Conservation (phyloP, 2,113 vertebrate genomes). For the Lichenostomus cassidix region DNA sequence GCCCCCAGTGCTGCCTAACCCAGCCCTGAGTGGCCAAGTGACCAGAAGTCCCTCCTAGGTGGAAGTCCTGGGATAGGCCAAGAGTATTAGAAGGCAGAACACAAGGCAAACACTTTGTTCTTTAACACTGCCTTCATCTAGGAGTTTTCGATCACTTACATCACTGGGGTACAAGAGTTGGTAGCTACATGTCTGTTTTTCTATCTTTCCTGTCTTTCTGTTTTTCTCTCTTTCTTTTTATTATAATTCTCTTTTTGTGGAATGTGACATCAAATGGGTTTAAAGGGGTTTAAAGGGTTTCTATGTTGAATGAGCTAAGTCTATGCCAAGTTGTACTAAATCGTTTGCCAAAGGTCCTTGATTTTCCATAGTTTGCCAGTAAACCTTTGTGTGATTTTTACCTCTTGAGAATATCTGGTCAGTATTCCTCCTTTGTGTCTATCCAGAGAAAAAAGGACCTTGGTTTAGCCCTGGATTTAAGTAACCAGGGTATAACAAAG, state of each 20-base stretch:
- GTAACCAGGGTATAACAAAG: rapidly evolving
- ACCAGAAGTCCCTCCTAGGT: neutral
- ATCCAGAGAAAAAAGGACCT: neutral
- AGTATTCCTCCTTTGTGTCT: neutral
- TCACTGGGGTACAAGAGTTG: neutral
- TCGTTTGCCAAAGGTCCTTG: neutral
- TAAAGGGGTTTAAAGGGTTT: neutral
- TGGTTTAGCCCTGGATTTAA: neutral
- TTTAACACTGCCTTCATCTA: neutral
- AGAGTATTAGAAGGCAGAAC: neutral
- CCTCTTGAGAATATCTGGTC: neutral
- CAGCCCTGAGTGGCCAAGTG: neutral
- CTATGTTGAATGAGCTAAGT: no score
- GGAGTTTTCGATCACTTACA: neutral
- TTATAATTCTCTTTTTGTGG: neutral
- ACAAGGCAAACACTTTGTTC: neutral
- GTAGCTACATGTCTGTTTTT: neutral
- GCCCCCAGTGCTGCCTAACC: neutral
- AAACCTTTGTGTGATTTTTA: neutral
- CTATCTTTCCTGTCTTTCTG: neutral
- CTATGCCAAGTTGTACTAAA: neutral
- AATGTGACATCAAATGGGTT: rapidly evolving
- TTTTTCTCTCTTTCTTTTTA: neutral
- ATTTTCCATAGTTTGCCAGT: neutral
- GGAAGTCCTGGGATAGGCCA: neutral